A percentile compares a stretch with the other conserved stretches of the same genome.
phyloP scores from a whole-genome alignment of 2,888 invertebrate genomes.

The Mycogona germanica region DNA sequence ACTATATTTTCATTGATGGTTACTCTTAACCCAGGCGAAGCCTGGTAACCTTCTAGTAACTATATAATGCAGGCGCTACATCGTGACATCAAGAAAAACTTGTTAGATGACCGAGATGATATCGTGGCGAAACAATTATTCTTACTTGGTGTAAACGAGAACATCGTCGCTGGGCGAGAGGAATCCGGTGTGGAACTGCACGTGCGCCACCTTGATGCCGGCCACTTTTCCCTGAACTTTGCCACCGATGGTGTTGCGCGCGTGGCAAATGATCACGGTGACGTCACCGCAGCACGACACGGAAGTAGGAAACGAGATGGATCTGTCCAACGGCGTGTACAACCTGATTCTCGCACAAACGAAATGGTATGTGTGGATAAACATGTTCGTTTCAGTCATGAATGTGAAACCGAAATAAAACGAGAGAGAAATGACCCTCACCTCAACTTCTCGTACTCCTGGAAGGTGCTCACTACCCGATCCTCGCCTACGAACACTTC shows the following conservation, averaged over 20 bases:
- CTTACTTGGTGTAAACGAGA: conserved; percentile 54
- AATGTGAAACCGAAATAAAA: too few species aligned
- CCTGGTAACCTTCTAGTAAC: too few species aligned
- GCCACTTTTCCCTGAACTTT: conserved; percentile 43
- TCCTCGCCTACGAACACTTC: conserved; percentile 84
- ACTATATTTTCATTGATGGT: too few species aligned
- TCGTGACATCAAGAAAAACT: not conserved
- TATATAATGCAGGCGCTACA: not conserved
- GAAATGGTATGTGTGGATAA: too few species aligned
- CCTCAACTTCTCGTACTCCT: conserved; percentile 82
- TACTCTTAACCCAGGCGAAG: too few species aligned
- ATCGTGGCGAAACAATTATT: conserved; percentile 17
- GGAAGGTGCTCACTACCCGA: conserved; percentile 62
- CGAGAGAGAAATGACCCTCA: too few species aligned
- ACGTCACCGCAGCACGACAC: conserved; percentile 75
- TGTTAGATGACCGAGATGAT: not conserved
- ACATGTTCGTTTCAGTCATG: not conserved
- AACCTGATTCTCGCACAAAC: conserved; percentile 35
- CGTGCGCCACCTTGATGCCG: conserved; percentile 71
- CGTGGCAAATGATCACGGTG: conserved; percentile 65
- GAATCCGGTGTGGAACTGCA: conserved; percentile 84
- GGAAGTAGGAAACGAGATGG: conserved; percentile 52
- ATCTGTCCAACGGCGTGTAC: conserved; percentile 31
- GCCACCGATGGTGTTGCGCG: conserved; percentile 65
- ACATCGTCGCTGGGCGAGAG: conserved; percentile 58